These are phyloP conservation scores for Himalopsyche kuldschensis DNA, from an alignment of 2,888 invertebrate genomes.

Conservation along the genomic window DNA sequence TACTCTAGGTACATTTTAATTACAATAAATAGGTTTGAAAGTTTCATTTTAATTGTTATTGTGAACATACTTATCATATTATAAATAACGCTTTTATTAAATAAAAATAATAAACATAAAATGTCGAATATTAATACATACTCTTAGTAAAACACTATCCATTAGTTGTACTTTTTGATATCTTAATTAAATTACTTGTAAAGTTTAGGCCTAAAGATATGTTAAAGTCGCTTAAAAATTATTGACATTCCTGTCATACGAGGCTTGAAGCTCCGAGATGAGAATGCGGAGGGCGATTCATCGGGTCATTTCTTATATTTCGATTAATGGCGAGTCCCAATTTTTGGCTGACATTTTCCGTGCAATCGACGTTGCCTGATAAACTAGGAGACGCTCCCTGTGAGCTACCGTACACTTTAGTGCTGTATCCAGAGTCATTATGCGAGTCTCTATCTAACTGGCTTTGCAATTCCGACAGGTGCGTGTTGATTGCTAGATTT, in stretches of 20 bases:
- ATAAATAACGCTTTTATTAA: not conserved
- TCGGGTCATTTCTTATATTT: conserved; percentile 45
- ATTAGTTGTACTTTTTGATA: conserved; percentile 40
- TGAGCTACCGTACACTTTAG: conserved; percentile 77
- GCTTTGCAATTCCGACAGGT: conserved; percentile 55
- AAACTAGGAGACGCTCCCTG: conserved; percentile 78
- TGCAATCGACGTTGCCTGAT: conserved; percentile 60
- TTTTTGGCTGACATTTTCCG: conserved; percentile 48
- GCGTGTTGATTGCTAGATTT: conserved; percentile 56
- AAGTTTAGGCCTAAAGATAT: not conserved
- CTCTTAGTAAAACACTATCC: not conserved
- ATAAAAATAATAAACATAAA: conserved; percentile 22
- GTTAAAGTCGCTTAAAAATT: not conserved
- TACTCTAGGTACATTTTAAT: conserved; percentile 15
- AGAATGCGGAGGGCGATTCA: conserved; percentile 42
- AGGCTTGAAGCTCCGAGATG: conserved; percentile 68
- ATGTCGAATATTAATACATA: conserved; percentile 24
- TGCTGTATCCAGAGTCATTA: conserved; percentile 85
- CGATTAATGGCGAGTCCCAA: conserved; percentile 46
- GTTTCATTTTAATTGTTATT: not conserved
- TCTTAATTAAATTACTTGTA: not conserved
- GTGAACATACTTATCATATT: not conserved
- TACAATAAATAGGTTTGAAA: not conserved
- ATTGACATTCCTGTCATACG: conserved; percentile 50
- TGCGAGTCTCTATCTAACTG: conserved; percentile 68